Percentiles rank a stretch among this genome's conserved stretches.
These are phyloP conservation scores for Delichon dasypus DNA, from an alignment of 2,797 vertebrate genomes.

Conservation along the genomic window DNA sequence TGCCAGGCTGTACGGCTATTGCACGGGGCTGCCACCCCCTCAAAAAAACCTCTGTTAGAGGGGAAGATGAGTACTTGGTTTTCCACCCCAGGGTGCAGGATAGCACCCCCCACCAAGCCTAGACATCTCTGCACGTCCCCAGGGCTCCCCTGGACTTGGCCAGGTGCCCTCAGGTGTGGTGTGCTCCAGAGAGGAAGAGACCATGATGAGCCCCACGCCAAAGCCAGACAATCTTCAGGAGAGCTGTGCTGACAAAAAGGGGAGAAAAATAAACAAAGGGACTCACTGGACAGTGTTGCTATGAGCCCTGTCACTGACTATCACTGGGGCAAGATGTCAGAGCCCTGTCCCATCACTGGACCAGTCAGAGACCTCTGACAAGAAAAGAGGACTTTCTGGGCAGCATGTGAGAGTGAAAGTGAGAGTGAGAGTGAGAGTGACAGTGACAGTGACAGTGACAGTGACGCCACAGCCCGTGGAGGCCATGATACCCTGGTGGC, in stretches of 20 bases:
- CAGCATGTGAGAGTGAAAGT: background rate
- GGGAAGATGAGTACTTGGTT: background rate
- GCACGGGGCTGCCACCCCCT: background rate
- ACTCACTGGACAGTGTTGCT: background rate
- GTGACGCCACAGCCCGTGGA: background rate
- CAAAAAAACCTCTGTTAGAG: background rate
- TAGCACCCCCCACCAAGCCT: background rate
- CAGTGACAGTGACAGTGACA: background rate
- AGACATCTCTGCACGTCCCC: background rate
- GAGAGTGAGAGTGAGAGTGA: too few relatives aligned
- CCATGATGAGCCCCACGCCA: fast-evolving
- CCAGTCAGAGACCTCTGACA: background rate
- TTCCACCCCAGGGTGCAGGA: background rate
- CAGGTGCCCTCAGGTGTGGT: too few relatives aligned
- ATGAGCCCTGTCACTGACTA: fast-evolving
- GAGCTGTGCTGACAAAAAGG: background rate
- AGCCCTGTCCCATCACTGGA: background rate
- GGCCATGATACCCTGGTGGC: background rate
- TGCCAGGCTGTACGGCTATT: background rate
- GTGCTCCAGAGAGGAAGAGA: background rate
- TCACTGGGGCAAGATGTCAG: background rate
- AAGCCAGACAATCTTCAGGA: background rate
- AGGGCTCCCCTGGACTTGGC: fast-evolving
- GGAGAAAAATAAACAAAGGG: background rate
- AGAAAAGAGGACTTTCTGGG: background rate